Conservation (phyloP, 2,888 invertebrate genomes). For the Bombylius major region DNA sequence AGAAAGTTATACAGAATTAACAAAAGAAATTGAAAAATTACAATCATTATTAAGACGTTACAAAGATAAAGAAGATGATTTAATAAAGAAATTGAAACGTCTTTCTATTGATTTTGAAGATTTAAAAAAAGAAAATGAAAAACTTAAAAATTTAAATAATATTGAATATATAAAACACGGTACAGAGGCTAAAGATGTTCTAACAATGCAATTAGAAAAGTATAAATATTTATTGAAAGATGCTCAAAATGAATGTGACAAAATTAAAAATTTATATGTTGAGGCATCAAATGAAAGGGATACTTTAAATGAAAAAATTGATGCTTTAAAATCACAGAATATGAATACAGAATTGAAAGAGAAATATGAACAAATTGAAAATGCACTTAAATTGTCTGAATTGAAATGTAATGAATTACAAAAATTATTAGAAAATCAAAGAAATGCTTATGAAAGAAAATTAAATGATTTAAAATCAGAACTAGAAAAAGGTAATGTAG, state of each 20-base stretch:
- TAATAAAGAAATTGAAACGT: conserved; percentile 38
- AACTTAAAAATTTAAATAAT: conserved; percentile 17
- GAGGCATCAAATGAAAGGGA: conserved; percentile 50
- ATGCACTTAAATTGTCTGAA: conserved; percentile 28
- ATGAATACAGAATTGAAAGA: conserved; percentile 26
- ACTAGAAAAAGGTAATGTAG: conserved; percentile 20
- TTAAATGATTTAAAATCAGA: conserved; percentile 23
- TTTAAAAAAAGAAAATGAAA: conserved; percentile 25
- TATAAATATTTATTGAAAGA: conserved; percentile 42
- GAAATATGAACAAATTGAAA: conserved; percentile 43
- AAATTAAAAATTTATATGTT: conserved; percentile 42
- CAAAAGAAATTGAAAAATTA: conserved; percentile 4
- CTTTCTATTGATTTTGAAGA: conserved; percentile 40
- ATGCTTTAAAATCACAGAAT: not conserved
- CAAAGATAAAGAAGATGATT: conserved; percentile 36
- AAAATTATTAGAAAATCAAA: conserved; percentile 44
- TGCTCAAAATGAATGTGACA: conserved; percentile 42
- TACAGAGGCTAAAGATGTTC: not conserved
- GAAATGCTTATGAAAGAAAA: conserved; percentile 30
- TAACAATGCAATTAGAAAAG: conserved; percentile 38
- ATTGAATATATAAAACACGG: not conserved
- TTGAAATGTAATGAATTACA: conserved; percentile 27
- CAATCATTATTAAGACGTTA: conserved; percentile 35
- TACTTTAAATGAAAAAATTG: conserved; percentile 25
- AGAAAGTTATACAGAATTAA: conserved; percentile 34